Evolutionary conservation across 2,113 vertebrate species (phyloP).

Genomic region (Manacus vitellinus): DNA sequence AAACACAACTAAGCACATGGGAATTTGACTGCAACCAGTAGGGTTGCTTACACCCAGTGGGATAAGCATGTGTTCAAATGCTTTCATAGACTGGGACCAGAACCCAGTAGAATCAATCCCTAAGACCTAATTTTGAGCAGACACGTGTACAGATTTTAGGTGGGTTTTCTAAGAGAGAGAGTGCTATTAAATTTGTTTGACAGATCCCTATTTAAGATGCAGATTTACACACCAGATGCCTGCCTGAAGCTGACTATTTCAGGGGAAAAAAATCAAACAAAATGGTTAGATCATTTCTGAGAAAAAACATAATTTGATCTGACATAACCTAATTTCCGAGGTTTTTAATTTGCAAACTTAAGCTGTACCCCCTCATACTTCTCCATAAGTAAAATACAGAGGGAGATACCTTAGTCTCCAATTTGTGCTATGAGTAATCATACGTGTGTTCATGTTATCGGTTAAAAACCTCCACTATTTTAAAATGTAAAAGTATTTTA

Average conservation of each 20-base stretch:
- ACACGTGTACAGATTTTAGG: not conserved
- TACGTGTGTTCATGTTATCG: not conserved
- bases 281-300: not conserved
- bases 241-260: constrained; percentile 32
- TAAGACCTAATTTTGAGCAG: not conserved
- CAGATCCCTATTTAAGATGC: constrained; percentile 23
- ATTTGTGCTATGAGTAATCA: not conserved
- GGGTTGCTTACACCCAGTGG: not conserved
- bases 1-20: not conserved
- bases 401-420: not conserved
- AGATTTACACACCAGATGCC: constrained; percentile 37
- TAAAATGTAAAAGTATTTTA: not conserved
- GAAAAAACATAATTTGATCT: constrained; percentile 9
- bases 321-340: not conserved
- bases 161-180: constrained; percentile 18
- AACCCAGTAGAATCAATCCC: not conserved
- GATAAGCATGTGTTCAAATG: not conserved
- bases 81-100: not conserved
- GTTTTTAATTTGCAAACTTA: not conserved
- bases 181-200: constrained; percentile 35
- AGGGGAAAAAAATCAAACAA: not conserved
- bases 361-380: not conserved
- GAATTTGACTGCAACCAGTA: not conserved
- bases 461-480: not conserved
- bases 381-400: not conserved